Evolutionary conservation across 2,797 vertebrate genomes (phyloP), one percentile per base, ranked within the genome.

Genomic region (Pyrocephalus nanus): DNA sequence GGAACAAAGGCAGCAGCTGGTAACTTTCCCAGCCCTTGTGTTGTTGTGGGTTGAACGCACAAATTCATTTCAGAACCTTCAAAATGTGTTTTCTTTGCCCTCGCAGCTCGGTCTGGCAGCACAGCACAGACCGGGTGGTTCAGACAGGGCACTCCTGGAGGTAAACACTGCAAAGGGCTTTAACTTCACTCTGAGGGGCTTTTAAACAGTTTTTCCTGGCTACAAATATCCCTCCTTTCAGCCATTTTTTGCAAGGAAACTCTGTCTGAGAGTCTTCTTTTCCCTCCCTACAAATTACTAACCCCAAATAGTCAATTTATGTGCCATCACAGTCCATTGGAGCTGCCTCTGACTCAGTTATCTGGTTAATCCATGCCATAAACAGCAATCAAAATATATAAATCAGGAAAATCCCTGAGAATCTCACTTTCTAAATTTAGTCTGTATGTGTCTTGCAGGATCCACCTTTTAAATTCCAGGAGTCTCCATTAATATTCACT

Each of bases 1-100:
- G 7, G 43, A 95, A 95, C 93, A 94, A 70, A 80, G 80, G 72
- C 69, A 6, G 90, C 84, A 50, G 86, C 51, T 60, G 2, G 78
- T 47, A 92, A 96, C 93, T 95, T 83, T 81, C 15, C 57, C 81
- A 5, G 69, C 48, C 34, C 4, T 64, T 21, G 7, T 34, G 75
- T 12, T 54, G 10, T 6, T 27, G 75, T 25, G 47, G 29, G 72
- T 23, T 42, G 64, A 64, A 5, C 26, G 3, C 30, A 10, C 1
- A 1, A 18, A 65, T 61, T 55, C 8, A 12, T 60, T n/a, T 78
- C 71, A 13, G 61, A 43, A 12, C 40, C 40, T 32, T 32, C 40
- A 16, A 22, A 43, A 22, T 17, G 62, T 8, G 17, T n/a, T 45
- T n/a, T 8, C 22, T 25, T 30, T 18, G 62, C 45, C 38, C 51